These are phyloP conservation scores for Corynorhinus townsendii DNA, from an alignment of 2,113 vertebrate species.

Conservation along the genomic window DNA sequence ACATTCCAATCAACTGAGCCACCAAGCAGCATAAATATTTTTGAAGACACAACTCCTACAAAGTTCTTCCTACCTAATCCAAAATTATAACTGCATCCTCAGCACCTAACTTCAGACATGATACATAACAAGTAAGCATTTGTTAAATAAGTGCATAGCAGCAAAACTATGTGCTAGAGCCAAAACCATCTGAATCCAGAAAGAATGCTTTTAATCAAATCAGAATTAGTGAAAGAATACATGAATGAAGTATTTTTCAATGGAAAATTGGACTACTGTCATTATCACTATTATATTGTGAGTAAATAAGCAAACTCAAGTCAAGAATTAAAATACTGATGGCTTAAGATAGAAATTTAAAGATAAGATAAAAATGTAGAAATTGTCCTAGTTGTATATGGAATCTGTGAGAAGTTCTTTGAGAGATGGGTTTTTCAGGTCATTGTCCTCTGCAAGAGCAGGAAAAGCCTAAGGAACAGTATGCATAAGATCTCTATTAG, in stretches of 20 bases:
- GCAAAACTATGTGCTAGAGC: not conserved
- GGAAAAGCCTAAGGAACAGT: not conserved
- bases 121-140: not conserved
- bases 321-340: not conserved
- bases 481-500: not conserved
- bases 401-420: not conserved
- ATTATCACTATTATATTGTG: not conserved
- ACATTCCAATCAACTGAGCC: not conserved
- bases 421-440: not conserved
- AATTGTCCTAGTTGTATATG: not conserved
- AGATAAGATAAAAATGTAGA: not conserved
- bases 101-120: not conserved
- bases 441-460: not conserved
- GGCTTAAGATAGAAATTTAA: not conserved
- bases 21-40: not conserved
- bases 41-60: not conserved
- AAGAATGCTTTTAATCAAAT: not conserved
- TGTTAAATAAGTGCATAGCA: not conserved
- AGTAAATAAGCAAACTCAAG: not conserved
- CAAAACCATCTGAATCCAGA: not conserved
- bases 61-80: not conserved
- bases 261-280: not conserved
- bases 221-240: not conserved
- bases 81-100: not conserved
- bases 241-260: not conserved